Percentiles rank a stretch among this genome's conserved stretches.
Evolutionary conservation across 2,888 invertebrate species (phyloP).

Genomic region (Neocrepidodera transversa): DNA sequence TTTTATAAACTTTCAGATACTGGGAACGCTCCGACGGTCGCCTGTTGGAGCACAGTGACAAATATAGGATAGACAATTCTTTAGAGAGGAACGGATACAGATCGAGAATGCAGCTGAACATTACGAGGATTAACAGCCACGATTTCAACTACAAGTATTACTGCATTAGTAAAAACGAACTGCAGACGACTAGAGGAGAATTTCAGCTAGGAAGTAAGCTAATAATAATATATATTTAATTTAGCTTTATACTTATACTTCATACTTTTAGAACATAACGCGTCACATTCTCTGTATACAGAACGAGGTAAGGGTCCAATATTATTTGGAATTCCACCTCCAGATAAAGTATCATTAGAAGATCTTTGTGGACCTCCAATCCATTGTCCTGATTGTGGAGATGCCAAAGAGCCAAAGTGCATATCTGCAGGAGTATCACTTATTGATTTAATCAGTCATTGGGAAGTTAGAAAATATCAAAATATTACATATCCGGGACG

Average conservation of each 20-base stretch:
- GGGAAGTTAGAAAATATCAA: constrained; percentile 65
- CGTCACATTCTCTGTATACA: constrained; percentile 57
- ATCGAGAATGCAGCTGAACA: constrained; percentile 80
- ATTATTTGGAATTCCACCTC: constrained; percentile 68
- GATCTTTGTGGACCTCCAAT: constrained; percentile 69
- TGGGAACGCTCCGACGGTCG: constrained; percentile 84
- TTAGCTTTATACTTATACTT: background rate
- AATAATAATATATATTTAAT: too few relatives aligned
- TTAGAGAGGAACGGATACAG: constrained; percentile 67
- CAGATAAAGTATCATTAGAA: constrained; percentile 65
- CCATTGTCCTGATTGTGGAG: constrained; percentile 69
- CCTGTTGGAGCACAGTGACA: constrained; percentile 72
- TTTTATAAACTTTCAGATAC: constrained; percentile 66
- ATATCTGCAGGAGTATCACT: constrained; percentile 66
- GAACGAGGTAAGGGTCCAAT: constrained; percentile 49
- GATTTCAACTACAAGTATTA: constrained; percentile 78
- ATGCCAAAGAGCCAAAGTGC: constrained; percentile 63
- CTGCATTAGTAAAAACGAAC: constrained; percentile 85
- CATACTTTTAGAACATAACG: constrained; percentile 57
- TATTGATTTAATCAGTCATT: constrained; percentile 65
- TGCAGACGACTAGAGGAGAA: constrained; percentile 79
- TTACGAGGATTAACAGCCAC: constrained; percentile 70
- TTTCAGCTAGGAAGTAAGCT: constrained; percentile 71
- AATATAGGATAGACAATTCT: constrained; percentile 68
- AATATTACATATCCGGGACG: constrained; percentile 67